phyloP scores from a whole-genome alignment of 2,888 invertebrate genomes.

The Eupithecia inturbata region DNA sequence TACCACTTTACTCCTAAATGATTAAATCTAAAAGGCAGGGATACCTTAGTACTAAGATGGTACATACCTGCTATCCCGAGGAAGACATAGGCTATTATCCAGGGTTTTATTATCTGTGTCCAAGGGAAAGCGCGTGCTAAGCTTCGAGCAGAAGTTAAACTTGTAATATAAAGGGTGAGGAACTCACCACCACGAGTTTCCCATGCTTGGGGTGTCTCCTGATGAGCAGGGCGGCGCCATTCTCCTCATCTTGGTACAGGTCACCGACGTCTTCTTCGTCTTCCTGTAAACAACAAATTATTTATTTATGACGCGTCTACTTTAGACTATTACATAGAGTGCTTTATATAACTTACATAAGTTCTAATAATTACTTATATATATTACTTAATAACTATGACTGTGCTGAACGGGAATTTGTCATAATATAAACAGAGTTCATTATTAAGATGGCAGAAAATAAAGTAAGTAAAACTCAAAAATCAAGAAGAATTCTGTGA shows the following conservation, averaged over 20 bases:
- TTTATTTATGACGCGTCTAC: not conserved
- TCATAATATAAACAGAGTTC: not conserved
- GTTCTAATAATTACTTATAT: not conserved
- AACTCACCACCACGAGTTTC: conserved; percentile 92
- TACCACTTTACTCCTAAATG: too few relatives aligned
- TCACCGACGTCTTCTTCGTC: conserved; percentile 90
- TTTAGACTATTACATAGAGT: not conserved
- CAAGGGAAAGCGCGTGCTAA: not conserved
- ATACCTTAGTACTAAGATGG: too few relatives aligned
- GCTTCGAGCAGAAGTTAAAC: not conserved
- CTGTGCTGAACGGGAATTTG: not conserved
- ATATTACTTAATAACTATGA: not conserved
- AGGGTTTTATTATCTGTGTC: not conserved
- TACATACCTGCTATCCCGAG: too few relatives aligned
- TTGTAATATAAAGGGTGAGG: not conserved
- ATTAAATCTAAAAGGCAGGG: too few relatives aligned
- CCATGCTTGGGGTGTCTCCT: conserved; percentile 91
- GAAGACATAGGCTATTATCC: not conserved
- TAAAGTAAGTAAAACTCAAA: not conserved
- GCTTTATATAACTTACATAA: too few relatives aligned
- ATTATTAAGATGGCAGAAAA: not conserved
- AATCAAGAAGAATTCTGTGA: not conserved
- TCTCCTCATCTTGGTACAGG: conserved; percentile 93
- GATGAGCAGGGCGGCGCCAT: conserved; percentile 94
- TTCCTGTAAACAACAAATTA: conserved; percentile 75